Evolutionary conservation across 1,140 invertebrate species (phyloP).

Genomic region (Magallana ariakensis): DNA sequence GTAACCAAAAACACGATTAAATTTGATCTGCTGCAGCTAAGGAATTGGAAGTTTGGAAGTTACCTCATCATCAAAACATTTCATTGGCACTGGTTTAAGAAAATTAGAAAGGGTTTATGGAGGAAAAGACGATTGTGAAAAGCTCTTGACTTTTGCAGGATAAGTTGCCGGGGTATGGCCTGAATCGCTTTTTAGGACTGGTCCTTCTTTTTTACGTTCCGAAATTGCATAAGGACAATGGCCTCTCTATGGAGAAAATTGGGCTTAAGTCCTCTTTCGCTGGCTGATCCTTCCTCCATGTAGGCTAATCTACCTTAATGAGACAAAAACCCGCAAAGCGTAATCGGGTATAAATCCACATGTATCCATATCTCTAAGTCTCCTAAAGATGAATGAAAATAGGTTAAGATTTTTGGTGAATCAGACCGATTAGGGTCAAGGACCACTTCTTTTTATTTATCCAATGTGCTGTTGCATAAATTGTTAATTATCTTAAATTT

Average conservation of each 20-base stretch:
- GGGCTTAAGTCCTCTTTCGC: background rate
- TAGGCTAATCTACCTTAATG: slow-evolving; percentile 30
- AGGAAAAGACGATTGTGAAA: background rate
- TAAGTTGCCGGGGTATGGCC: slow-evolving; percentile 8
- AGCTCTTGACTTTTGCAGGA: slow-evolving; percentile 22
- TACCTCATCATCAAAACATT: no score
- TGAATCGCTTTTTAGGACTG: background rate
- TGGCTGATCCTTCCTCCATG: background rate
- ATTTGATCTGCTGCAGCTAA: no score
- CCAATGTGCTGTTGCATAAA: no score
- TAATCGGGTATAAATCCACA: background rate
- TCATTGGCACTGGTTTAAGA: no score
- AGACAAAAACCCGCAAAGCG: background rate
- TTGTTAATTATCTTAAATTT: no score
- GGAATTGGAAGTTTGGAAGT: no score
- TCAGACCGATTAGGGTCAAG: background rate
- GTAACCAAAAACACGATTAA: no score
- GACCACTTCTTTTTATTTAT: background rate
- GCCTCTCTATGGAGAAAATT: background rate
- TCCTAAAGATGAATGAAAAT: background rate
- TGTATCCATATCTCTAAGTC: background rate
- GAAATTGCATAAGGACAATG: background rate
- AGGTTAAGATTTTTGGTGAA: background rate
- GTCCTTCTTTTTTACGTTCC: background rate
- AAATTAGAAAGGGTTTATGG: no score